phyloP scores from a whole-genome alignment of 2,888 invertebrate species.

The Macrostomum cliftonense region DNA sequence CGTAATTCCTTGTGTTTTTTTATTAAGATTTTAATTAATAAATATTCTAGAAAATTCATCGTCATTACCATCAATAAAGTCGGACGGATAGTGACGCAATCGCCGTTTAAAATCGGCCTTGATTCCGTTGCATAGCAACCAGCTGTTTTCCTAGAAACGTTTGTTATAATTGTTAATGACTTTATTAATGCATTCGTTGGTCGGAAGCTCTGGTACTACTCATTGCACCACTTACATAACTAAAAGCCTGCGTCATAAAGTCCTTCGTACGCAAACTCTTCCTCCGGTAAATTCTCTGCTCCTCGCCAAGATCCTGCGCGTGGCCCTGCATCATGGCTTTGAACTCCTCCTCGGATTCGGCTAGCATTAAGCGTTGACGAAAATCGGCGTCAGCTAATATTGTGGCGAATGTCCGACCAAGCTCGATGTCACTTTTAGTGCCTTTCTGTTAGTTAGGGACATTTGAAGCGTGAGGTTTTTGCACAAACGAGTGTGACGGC shows the following conservation, averaged over 20 bases:
- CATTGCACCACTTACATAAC: too few species aligned
- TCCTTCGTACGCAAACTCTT: conserved; percentile 8
- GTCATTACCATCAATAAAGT: conserved; percentile 8
- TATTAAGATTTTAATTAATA: too few species aligned
- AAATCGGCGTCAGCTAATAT: conserved; percentile 46
- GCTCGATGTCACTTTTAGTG: conserved; percentile 46
- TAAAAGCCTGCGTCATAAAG: conserved; percentile 10
- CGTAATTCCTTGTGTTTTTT: too few species aligned
- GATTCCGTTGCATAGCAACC: conserved; percentile 3
- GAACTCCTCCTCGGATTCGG: conserved; percentile 42
- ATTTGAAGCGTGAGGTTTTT: too few species aligned
- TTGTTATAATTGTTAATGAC: too few species aligned
- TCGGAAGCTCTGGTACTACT: too few species aligned
- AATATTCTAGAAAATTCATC: too few species aligned
- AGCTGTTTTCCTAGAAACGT: conserved; percentile 7
- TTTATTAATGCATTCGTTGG: too few species aligned
- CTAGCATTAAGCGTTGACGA: conserved; percentile 41
- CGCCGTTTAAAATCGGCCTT: conserved; percentile 5
- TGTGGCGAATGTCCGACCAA: conserved; percentile 45
- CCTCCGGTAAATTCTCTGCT: conserved; percentile 23
- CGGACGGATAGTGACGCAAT: conserved; percentile 5
- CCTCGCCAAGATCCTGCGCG: conserved; percentile 37
- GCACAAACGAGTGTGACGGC: too few species aligned
- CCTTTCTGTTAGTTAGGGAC: too few species aligned
- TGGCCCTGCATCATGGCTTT: conserved; percentile 39